Base-by-base conservation (phyloP, 2,797 vertebrate species). In the Bradypodion pumilum region DNA sequence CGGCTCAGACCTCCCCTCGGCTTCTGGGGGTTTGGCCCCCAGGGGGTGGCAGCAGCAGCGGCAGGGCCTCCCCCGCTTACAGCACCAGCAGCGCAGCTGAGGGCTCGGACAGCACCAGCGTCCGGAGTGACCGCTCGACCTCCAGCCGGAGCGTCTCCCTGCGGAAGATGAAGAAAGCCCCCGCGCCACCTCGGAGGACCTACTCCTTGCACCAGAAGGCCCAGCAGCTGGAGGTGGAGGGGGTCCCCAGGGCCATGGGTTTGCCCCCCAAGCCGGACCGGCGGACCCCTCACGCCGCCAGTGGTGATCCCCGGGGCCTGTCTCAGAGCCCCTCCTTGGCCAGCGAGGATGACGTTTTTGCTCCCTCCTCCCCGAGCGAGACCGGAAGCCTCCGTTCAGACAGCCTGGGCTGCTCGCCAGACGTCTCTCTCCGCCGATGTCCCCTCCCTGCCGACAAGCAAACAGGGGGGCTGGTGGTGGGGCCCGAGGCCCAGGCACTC, bases 111-210 rank as follows among this genome's bases (percentile, higher is more conserved):
- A 93, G 95, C 0, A 94, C 88, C 87, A 96, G 97, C 85, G 91
- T 96, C 85, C 96, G 96, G 85, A 97, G 96, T 12, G 97, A 97
- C 35, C 95, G 89, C 1, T 97, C 96, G 1, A 97, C 96, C 60
- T 96, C 95, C 1, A 2, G 92, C 80, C 97, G 97, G 62, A 98
- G 96, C 84, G 96, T 98, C 52, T 99, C 98, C 0, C 93, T 99
- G 80, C 96, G 96, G 91, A 99, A 99, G 92, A 97, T 97, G 88
- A 98, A 97, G 94, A 96, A 96, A 80, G 97, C 97, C 44, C 97
- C 98, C 0, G 95, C 95, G 0, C 97, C 97, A 1, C 98, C 98
- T 15, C 95, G 92, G 85, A 96, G 97, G 91, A 98, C 97, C 23
- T 97, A 97, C 90, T 98, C 98, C 9, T 94, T 98, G 83, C 96